These are phyloP conservation scores for Lasioglossum figueresi DNA, from an alignment of 2,888 invertebrate genomes.

Conservation along the genomic window DNA sequence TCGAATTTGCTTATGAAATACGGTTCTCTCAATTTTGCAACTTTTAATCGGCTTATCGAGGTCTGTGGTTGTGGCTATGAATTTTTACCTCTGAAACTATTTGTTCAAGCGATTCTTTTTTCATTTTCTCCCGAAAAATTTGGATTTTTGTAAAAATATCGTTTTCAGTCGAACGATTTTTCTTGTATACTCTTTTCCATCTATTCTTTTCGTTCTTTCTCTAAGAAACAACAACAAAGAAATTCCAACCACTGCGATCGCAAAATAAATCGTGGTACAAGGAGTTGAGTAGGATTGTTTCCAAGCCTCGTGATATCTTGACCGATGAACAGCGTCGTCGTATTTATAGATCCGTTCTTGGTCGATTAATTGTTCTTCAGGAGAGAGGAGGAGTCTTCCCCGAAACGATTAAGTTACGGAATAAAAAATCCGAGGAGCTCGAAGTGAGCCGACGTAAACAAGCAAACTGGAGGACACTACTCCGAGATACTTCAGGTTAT, in stretches of 20 bases:
- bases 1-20: no score
- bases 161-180: no score
- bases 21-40: no score
- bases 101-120: no score
- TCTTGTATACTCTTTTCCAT: no score
- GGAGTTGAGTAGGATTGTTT: not conserved
- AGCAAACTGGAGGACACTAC: conserved; percentile 34
- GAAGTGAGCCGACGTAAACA: conserved; percentile 23
- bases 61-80: no score
- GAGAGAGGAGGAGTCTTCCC: not conserved
- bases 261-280: not conserved
- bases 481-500: conserved; percentile 47
- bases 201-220: no score
- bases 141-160: no score
- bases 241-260: not conserved
- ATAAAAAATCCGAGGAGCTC: conserved; percentile 15
- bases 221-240: no score
- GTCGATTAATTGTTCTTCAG: not conserved
- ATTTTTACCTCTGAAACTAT: no score
- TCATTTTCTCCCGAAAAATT: no score
- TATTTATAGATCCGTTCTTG: conserved; percentile 27
- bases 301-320: not conserved
- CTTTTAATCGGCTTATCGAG: no score
- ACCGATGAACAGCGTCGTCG: conserved; percentile 6
- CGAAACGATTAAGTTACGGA: conserved; percentile 45